A percentile compares a stretch with the other conserved stretches of the same genome.
Conservation (phyloP, 2,797 vertebrate species). For the Acipenser ruthenus region DNA sequence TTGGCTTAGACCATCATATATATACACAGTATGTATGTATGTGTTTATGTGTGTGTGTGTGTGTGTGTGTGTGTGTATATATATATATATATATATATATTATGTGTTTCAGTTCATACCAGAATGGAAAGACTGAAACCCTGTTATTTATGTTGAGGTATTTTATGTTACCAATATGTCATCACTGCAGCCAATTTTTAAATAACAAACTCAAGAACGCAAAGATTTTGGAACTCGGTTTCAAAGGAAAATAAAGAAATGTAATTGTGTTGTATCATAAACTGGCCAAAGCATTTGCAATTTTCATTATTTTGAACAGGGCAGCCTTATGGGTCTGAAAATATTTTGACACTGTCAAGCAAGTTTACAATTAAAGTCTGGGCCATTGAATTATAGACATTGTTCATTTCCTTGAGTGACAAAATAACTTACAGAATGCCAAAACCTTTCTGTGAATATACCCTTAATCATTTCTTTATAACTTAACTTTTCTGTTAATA, state of each 20-base stretch:
- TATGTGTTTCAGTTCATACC: conserved; percentile 42
- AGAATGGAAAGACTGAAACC: conserved; percentile 61
- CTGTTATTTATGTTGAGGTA: conserved; percentile 55
- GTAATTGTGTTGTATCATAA: conserved; percentile 51
- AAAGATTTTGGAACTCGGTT: conserved; percentile 44
- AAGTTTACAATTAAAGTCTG: conserved; percentile 35
- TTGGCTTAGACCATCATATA: no score
- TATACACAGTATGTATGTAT: no score
- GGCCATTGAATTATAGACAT: conserved; percentile 31
- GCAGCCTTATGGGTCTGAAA: conserved; percentile 36
- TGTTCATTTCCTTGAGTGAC: conserved; percentile 21
- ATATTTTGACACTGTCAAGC: conserved; percentile 45
- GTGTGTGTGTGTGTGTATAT: no score
- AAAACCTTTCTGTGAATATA: not conserved
- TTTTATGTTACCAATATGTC: conserved; percentile 65
- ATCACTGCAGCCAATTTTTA: conserved; percentile 58
- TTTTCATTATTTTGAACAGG: conserved; percentile 42
- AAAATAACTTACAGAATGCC: conserved; percentile 1
- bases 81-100: no score
- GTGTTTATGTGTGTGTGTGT: no score
- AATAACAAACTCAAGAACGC: conserved; percentile 61
- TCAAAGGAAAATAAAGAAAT: conserved; percentile 32
- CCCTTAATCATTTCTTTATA: not conserved
- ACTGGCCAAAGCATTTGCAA: conserved; percentile 32
- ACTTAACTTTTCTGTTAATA: no score